phyloP scores from a whole-genome alignment of 1,140 invertebrate species.

The Dolichoris vasculosae region DNA sequence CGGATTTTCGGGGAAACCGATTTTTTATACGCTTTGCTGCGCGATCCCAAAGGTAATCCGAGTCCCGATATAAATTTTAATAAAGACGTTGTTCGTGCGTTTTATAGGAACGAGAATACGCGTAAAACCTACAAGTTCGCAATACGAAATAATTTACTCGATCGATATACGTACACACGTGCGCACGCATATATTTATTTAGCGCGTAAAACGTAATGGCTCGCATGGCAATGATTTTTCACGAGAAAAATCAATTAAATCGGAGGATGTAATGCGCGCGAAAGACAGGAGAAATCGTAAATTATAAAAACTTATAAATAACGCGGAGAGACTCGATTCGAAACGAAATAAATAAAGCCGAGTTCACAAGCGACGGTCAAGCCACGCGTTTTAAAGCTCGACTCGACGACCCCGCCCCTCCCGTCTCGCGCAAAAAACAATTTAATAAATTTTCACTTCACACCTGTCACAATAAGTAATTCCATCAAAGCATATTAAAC shows the following conservation, averaged over 20 bases:
- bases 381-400: too few species aligned
- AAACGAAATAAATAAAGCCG: too few species aligned
- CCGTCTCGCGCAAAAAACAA: background rate
- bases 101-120: background rate
- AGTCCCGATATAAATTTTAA: background rate
- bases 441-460: constrained; percentile 13
- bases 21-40: background rate
- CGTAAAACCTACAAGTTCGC: background rate
- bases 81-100: background rate
- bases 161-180: background rate
- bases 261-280: background rate
- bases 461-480: constrained; percentile 34
- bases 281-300: background rate
- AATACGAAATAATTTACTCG: background rate
- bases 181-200: background rate
- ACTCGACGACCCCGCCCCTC: too few species aligned
- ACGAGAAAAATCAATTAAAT: background rate
- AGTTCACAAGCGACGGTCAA: background rate
- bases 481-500: constrained; percentile 23
- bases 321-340: background rate
- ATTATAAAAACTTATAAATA: background rate
- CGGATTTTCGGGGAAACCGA: constrained; percentile 3
- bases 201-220: background rate
- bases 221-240: background rate
- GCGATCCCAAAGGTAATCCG: background rate